Percentiles rank a stretch among this genome's conserved stretches.
Evolutionary conservation across 2,888 invertebrate genomes (phyloP).

Genomic region (Cosmorhoe ocellata): DNA sequence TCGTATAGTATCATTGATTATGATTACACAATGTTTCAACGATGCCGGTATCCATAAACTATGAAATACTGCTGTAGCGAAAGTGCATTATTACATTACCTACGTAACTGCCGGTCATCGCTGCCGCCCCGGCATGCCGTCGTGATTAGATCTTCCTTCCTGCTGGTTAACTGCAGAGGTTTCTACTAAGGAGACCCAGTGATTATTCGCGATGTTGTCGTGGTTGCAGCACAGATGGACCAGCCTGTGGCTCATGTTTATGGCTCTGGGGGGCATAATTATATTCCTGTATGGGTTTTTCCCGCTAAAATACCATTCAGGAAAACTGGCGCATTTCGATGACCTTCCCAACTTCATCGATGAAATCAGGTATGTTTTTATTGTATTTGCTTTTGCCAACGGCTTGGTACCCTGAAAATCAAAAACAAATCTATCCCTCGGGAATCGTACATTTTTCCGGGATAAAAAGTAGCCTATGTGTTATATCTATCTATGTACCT

Average conservation of each 20-base stretch:
- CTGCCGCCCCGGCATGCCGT: conserved; percentile 7
- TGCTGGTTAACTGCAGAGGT: conserved; percentile 7
- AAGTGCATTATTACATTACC: conserved; percentile 32
- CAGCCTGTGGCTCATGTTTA: conserved; percentile 63
- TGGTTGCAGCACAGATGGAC: conserved; percentile 74
- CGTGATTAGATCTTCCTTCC: conserved; percentile 22
- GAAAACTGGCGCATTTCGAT: conserved; percentile 68
- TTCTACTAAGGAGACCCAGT: conserved; percentile 2
- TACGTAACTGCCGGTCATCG: conserved; percentile 24
- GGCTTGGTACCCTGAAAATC: not conserved
- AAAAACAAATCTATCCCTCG: too few relatives aligned
- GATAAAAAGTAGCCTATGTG: too few relatives aligned
- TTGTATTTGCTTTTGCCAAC: conserved; percentile 9
- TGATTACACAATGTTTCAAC: conserved; percentile 47
- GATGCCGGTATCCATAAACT: conserved; percentile 33
- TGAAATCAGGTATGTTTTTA: conserved; percentile 70
- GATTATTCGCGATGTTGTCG: conserved; percentile 54
- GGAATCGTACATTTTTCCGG: too few relatives aligned
- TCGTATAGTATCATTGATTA: conserved; percentile 31
- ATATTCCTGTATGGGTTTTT: conserved; percentile 85
- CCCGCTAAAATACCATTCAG: conserved; percentile 80
- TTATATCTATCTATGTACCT: too few relatives aligned
- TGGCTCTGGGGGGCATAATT: conserved; percentile 60
- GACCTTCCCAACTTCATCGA: conserved; percentile 81
- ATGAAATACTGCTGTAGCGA: conserved; percentile 38